Percentiles rank a stretch among this genome's conserved stretches.
Conservation (phyloP, 1,140 invertebrate species). For the Macrobrachium nipponense region DNA sequence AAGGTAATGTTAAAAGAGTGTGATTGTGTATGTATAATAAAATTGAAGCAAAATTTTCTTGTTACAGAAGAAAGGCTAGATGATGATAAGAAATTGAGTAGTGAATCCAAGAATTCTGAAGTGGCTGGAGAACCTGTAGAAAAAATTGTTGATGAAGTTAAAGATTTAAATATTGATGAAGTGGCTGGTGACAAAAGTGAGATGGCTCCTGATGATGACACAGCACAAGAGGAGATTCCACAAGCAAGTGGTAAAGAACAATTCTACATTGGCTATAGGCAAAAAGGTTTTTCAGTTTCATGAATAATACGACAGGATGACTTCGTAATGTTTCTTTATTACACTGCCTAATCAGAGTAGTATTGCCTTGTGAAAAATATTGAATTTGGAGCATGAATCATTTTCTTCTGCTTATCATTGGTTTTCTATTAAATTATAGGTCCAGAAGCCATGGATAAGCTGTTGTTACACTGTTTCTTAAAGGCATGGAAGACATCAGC, state of each 20-base stretch:
- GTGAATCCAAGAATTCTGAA: no score
- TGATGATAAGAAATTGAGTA: no score
- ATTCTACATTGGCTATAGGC: neutral
- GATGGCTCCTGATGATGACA: conserved; percentile 53
- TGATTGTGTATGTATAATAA: no score
- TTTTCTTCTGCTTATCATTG: neutral
- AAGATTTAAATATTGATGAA: neutral
- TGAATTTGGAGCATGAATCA: neutral
- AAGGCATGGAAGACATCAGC: conserved; percentile 78
- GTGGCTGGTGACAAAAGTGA: conserved; percentile 53
- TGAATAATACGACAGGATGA: no score
- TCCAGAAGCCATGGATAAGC: conserved; percentile 77
- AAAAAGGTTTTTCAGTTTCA: neutral
- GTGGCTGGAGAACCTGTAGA: no score
- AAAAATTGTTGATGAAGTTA: no score
- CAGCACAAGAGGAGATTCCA: conserved; percentile 42
- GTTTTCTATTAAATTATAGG: conserved; percentile 14
- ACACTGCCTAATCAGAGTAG: no score
- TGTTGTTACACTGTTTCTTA: conserved; percentile 82
- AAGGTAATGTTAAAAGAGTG: no score
- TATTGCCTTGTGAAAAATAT: neutral
- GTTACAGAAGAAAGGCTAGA: no score
- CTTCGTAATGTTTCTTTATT: no score
- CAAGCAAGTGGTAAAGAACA: conserved; percentile 10
- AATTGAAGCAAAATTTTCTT: no score